Evolutionary conservation across 2,888 invertebrate genomes (phyloP).

Genomic region (Lasioglossum vierecki): DNA sequence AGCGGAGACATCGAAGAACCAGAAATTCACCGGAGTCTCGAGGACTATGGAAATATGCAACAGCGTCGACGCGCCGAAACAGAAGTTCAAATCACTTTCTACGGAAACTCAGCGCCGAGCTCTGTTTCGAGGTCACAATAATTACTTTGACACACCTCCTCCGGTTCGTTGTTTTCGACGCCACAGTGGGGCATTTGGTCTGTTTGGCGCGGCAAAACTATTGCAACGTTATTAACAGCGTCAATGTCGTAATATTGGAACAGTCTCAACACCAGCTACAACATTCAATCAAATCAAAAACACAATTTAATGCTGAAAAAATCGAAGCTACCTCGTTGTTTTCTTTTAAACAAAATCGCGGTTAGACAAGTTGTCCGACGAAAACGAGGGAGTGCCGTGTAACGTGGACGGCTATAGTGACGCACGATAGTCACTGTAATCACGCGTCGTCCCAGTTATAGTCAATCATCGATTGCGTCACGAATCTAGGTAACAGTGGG

Average conservation of each 20-base stretch:
- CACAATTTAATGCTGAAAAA: no score
- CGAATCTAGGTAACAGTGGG: neutral
- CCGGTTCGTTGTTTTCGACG: neutral
- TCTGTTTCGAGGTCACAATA: neutral
- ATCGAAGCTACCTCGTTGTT: no score
- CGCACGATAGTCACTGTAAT: no score
- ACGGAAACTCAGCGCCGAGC: neutral
- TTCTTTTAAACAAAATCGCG: no score
- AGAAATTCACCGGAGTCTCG: neutral
- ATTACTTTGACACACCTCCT: slow-evolving; percentile 3
- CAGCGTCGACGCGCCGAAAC: slow-evolving; percentile 1
- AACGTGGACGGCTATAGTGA: no score
- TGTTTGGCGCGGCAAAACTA: no score
- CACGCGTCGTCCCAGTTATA: neutral
- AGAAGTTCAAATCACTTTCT: slow-evolving; percentile 12
- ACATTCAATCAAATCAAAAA: no score
- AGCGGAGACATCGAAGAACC: neutral
- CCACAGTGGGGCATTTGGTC: no score
- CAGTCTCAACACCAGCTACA: no score
- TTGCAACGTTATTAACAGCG: no score
- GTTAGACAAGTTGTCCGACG: neutral
- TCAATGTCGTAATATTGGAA: no score
- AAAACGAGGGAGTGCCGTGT: neutral
- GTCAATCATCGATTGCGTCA: slow-evolving; percentile 3
- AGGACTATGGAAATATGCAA: slow-evolving; percentile 11